Evolutionary conservation across 2,888 invertebrate genomes (phyloP).

Genomic region (Rhagonycha lutea): DNA sequence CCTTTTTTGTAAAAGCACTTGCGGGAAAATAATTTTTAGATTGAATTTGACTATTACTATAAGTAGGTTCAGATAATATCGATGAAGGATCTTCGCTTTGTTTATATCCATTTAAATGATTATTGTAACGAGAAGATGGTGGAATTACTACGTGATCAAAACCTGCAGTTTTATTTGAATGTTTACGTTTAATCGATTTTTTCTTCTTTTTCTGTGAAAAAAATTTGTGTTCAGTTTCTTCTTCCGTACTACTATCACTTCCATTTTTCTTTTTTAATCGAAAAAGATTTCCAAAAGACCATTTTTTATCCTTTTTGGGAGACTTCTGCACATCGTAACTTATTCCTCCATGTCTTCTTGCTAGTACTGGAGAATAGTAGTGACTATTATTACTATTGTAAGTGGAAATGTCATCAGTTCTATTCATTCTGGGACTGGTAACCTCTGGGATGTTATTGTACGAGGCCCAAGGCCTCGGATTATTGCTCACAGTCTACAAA

Average conservation of each 20-base stretch:
- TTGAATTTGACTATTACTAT: constrained; percentile 42
- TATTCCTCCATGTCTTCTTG: constrained; percentile 55
- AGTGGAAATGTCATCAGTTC: constrained; percentile 45
- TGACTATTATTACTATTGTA: constrained; percentile 32
- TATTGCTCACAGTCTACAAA: constrained; percentile 56
- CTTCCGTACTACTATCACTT: constrained; percentile 60
- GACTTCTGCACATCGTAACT: constrained; percentile 56
- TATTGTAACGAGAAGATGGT: constrained; percentile 34
- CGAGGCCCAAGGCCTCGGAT: constrained; percentile 53
- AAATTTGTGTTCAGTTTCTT: constrained; percentile 49
- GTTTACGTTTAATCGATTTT: constrained; percentile 58
- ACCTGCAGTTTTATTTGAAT: constrained; percentile 58
- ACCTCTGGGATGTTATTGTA: constrained; percentile 49
- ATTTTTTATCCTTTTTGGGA: constrained; percentile 69
- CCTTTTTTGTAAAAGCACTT: constrained; percentile 45
- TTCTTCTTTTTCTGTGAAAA: constrained; percentile 53
- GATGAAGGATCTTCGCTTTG: constrained; percentile 56
- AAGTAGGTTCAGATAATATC: constrained; percentile 63
- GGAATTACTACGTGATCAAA: constrained; percentile 69
- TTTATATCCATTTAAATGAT: constrained; percentile 29
- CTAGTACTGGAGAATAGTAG: constrained; percentile 44
- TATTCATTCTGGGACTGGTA: constrained; percentile 47
- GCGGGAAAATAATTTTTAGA: constrained; percentile 49
- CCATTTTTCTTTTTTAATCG: constrained; percentile 74
- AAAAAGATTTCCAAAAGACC: constrained; percentile 81